Evolutionary conservation across 2,888 invertebrate species (phyloP).

Genomic region (Pegoplata infirma): DNA sequence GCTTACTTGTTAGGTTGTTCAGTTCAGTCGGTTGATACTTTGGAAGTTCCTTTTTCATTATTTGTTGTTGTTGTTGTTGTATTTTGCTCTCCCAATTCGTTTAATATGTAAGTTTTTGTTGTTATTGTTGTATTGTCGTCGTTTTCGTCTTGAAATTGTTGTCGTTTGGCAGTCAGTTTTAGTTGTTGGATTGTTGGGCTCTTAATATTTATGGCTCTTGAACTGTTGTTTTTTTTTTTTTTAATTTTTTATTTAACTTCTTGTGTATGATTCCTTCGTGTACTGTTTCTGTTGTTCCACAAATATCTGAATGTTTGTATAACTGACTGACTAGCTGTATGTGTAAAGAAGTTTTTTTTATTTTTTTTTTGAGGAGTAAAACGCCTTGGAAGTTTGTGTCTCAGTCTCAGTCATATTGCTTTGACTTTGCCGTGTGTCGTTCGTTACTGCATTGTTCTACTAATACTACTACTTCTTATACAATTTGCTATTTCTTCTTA

Average conservation of each 20-base stretch:
- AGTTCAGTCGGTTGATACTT: constrained; percentile 36
- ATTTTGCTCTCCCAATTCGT: constrained; percentile 18
- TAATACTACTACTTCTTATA: not conserved
- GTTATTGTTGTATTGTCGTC: constrained; percentile 49
- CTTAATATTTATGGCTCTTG: constrained; percentile 54
- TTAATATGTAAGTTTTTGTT: constrained; percentile 11
- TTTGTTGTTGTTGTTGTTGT: constrained; percentile 34
- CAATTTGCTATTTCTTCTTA: constrained; percentile 16
- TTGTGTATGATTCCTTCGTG: too few species aligned
- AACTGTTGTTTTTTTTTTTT: constrained; percentile 29
- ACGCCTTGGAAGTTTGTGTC: constrained; percentile 1
- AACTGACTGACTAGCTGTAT: not conserved
- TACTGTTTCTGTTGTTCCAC: constrained; percentile 38
- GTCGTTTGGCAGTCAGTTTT: constrained; percentile 46
- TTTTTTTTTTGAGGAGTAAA: constrained; percentile 30
- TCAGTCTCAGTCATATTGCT: not conserved
- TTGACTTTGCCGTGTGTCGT: constrained; percentile 25
- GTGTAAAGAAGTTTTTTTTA: constrained; percentile 21
- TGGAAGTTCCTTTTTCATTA: constrained; percentile 42
- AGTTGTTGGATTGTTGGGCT: constrained; percentile 52
- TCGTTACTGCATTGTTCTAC: constrained; percentile 35
- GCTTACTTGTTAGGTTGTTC: constrained; percentile 32
- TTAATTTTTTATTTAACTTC: constrained; percentile 21
- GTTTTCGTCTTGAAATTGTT: constrained; percentile 47
- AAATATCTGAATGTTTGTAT: constrained; percentile 1